phyloP scores from a whole-genome alignment of 2,113 vertebrate species.

The Stegastes partitus region DNA sequence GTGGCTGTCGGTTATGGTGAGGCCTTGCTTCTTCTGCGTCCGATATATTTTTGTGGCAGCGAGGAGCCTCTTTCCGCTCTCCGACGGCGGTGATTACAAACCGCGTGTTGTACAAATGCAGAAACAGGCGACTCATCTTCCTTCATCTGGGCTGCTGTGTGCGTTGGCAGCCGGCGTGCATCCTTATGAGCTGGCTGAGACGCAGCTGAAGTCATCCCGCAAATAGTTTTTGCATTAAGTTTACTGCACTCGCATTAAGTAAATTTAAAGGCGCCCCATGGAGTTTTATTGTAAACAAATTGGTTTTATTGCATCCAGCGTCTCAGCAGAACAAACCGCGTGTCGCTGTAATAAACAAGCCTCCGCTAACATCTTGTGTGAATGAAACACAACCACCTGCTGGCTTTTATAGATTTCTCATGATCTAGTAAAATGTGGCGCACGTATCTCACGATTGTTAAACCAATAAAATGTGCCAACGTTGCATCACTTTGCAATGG shows the following conservation, averaged over 20 bases:
- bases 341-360: too few relatives aligned
- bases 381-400: too few relatives aligned
- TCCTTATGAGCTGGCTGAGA: neutral
- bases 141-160: neutral
- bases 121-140: slow-evolving; percentile 27
- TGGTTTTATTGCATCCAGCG: neutral
- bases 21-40: slow-evolving; percentile 30
- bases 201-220: neutral
- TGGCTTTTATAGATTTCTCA: too few relatives aligned
- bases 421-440: too few relatives aligned
- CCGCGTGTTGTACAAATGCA: too few relatives aligned
- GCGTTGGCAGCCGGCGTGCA: neutral
- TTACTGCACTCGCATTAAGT: neutral
- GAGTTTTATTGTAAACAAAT: neutral
- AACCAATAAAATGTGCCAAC: too few relatives aligned
- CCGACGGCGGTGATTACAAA: slow-evolving; percentile 62
- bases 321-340: too few relatives aligned
- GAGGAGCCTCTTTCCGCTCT: slow-evolving; percentile 6
- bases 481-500: too few relatives aligned
- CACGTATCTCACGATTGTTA: too few relatives aligned
- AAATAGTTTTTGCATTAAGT: neutral
- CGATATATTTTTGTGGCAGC: slow-evolving; percentile 59
- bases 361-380: too few relatives aligned
- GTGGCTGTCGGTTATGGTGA: slow-evolving; percentile 2
- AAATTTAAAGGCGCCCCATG: neutral